A percentile compares a stretch with the other conserved stretches of the same genome.
These are phyloP conservation scores for Subacronicta megacephala DNA, from an alignment of 2,888 invertebrate species.

Conservation along the genomic window DNA sequence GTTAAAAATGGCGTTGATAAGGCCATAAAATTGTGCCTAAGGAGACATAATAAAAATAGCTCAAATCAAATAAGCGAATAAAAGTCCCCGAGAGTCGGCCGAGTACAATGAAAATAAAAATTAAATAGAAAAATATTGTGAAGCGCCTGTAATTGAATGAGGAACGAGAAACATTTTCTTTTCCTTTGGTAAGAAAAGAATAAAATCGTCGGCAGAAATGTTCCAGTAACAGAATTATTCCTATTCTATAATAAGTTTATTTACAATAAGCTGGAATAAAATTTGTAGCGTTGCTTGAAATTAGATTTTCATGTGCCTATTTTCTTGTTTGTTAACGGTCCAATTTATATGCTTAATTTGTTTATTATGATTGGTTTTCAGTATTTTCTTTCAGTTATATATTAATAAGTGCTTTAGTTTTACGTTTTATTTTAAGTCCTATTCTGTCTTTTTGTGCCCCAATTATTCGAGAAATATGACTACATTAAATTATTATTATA, in stretches of 20 bases:
- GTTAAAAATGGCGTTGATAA: slow-evolving; percentile 9
- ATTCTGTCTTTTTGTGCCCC: background rate
- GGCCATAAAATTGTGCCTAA: slow-evolving; percentile 37
- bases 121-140: slow-evolving; percentile 86
- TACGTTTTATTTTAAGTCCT: background rate
- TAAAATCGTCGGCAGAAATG: slow-evolving; percentile 69
- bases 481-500: too few relatives aligned
- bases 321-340: slow-evolving; percentile 40
- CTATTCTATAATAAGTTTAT: slow-evolving; percentile 85
- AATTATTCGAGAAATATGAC: background rate
- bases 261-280: slow-evolving; percentile 79
- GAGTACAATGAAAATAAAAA: slow-evolving; percentile 84
- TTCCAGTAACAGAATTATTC: slow-evolving; percentile 82
- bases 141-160: slow-evolving; percentile 82
- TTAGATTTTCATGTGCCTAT: slow-evolving; percentile 49
- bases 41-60: slow-evolving; percentile 52
- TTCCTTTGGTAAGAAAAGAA: slow-evolving; percentile 49
- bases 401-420: background rate
- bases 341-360: slow-evolving; percentile 28
- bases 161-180: slow-evolving; percentile 70
- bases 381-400: background rate
- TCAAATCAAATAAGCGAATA: slow-evolving; percentile 76
- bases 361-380: slow-evolving; percentile 10
- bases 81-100: slow-evolving; percentile 58
- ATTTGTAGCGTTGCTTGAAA: slow-evolving; percentile 58